Base-by-base conservation (phyloP, 2,888 invertebrate species). In the Amaurobius ferox region DNA sequence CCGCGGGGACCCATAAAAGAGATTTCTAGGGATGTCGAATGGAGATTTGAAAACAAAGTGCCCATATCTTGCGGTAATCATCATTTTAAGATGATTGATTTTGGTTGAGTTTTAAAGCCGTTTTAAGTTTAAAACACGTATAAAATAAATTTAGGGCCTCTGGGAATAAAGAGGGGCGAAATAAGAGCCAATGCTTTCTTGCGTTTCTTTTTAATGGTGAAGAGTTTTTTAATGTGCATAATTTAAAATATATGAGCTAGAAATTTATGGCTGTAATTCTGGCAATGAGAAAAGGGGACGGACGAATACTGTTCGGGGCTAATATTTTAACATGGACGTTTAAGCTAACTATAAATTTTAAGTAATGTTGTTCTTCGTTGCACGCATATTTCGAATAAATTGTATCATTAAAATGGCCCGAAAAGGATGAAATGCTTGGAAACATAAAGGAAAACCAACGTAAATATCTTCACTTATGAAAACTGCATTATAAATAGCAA, bases 81-180 rank as follows among this genome's bases (percentile, higher is more conserved):
- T 81, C 55, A 83, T 85, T 85, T 77, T 55, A 71, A 62, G 67
- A 85, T 85, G 83, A 85, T 77, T 85, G 83, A 85, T 85, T 85
- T 72, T 71, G 64, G 66, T 71, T 72, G 74, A 39, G 55, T 74
- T 67, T 68, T 29, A 68, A 28, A 67, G 64, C 40, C 72, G 72
- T 72, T 76, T 85, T 64, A 80, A 67, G 61, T 79, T 62, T 66
- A 32, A 66, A 66, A 35, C 66, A 66, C n/a, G 32, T 66, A 66
- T 66, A 66, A 66, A 19, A 66, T 30, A 30, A 66, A 66, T 66
- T 66, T 32, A 30, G 32, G 32, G 64, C 30, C 16, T 30, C n/a
- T 19, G 55, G 55, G 23, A 23, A 23, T 23, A 55, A 55, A 9
- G 44, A 11, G 55, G 55, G 16, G 55, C 7, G 23, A n/a, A 35